Conservation (phyloP, 2,888 invertebrate species). For the Spilarctia lutea region DNA sequence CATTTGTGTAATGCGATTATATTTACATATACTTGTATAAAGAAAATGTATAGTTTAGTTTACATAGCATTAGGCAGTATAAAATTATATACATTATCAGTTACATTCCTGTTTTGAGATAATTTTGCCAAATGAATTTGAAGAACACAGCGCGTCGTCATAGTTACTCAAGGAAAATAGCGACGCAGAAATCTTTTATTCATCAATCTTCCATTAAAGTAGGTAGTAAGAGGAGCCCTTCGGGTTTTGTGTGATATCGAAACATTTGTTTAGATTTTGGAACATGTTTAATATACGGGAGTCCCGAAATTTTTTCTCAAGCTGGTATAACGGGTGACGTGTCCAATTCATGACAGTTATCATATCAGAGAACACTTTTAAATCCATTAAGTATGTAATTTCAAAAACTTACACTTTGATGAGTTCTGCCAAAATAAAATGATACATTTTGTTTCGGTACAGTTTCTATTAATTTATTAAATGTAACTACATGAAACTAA, state of each 20-base stretch:
- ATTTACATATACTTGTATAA: slow-evolving; percentile 38
- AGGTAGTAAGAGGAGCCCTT: slow-evolving; percentile 37
- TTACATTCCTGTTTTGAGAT: slow-evolving; percentile 27
- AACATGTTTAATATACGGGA: slow-evolving; percentile 33
- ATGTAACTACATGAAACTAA: too few species aligned
- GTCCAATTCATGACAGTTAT: background rate
- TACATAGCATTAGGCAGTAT: slow-evolving; percentile 29
- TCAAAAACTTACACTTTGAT: too few species aligned
- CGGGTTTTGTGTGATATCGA: slow-evolving; percentile 52
- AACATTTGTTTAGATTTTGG: slow-evolving; percentile 45
- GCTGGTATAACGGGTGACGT: background rate
- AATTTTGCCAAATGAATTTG: slow-evolving; percentile 18
- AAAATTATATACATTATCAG: background rate
- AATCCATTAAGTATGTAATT: too few species aligned
- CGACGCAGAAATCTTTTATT: slow-evolving; percentile 26
- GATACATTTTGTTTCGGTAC: background rate
- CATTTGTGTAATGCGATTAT: slow-evolving; percentile 48
- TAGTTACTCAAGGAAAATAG: slow-evolving; percentile 15
- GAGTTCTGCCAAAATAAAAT: background rate
- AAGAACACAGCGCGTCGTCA: slow-evolving; percentile 13
- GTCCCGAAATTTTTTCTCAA: background rate
- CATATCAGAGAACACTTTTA: background rate
- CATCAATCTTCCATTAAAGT: slow-evolving; percentile 52
- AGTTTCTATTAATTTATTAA: background rate
- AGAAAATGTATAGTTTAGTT: slow-evolving; percentile 30